Evolutionary conservation across 2,113 vertebrate genomes (phyloP).

Genomic region (Prunella himalayana): DNA sequence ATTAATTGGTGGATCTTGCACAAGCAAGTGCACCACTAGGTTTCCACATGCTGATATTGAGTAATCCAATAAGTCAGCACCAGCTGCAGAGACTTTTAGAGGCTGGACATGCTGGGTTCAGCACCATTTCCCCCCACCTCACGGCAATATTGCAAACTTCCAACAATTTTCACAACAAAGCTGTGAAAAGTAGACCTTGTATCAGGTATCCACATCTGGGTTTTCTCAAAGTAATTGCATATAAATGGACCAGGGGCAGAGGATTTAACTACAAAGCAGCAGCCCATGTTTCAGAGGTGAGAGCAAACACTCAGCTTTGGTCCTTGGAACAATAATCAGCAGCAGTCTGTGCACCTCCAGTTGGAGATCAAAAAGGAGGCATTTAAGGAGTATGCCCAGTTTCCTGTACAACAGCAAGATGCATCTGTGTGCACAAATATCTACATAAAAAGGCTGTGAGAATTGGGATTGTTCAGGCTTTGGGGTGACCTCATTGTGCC

Average conservation of each 20-base stretch:
- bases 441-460: neutral
- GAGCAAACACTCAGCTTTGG: neutral
- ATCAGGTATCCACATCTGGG: neutral
- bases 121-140: fast-evolving
- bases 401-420: neutral
- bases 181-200: neutral
- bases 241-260: neutral
- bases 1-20: neutral
- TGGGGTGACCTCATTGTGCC: fast-evolving
- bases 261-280: neutral
- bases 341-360: neutral
- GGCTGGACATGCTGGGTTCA: neutral
- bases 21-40: neutral
- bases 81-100: neutral
- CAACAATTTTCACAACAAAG: neutral
- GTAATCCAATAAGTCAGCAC: neutral
- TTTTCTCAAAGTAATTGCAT: neutral
- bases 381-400: neutral
- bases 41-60: neutral
- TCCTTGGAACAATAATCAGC: neutral
- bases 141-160: neutral
- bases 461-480: neutral
- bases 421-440: neutral
- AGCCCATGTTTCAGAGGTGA: neutral
- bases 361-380: neutral